phyloP scores from a whole-genome alignment of 2,888 invertebrate genomes.

The Bursaphelenchus okinawaensis region DNA sequence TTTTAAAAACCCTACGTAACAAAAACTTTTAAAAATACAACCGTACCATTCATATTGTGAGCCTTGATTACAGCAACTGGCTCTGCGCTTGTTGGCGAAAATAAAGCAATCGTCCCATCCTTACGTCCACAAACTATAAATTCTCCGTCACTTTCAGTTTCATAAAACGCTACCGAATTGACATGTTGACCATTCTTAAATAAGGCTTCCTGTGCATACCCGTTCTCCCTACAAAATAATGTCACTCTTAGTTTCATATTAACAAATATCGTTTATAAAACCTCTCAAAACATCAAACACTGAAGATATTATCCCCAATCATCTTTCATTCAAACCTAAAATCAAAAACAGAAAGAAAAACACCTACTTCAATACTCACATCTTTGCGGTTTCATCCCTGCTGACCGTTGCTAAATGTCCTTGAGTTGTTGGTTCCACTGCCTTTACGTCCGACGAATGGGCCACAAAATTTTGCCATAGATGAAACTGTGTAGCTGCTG shows the following conservation, averaged over 20 bases:
- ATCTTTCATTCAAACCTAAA: too few relatives aligned
- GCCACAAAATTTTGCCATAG: constrained; percentile 30
- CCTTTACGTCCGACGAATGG: constrained; percentile 31
- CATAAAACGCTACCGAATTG: constrained; percentile 38
- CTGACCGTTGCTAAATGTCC: constrained; percentile 38
- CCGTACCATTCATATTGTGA: constrained; percentile 19
- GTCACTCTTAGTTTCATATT: too few relatives aligned
- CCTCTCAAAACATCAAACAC: too few relatives aligned
- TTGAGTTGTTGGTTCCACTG: constrained; percentile 22
- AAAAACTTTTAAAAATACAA: too few relatives aligned
- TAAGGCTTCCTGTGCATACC: neutral
- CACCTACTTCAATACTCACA: constrained; percentile 34
- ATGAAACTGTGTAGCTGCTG: constrained; percentile 9
- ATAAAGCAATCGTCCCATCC: constrained; percentile 43
- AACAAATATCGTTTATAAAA: too few relatives aligned
- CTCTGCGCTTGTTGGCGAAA: constrained; percentile 13
- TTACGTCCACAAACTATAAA: constrained; percentile 35
- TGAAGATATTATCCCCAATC: too few relatives aligned
- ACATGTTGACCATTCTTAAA: constrained; percentile 29
- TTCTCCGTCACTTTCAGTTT: constrained; percentile 17
- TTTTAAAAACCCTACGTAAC: too few relatives aligned
- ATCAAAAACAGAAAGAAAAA: neutral
- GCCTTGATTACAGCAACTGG: constrained; percentile 12
- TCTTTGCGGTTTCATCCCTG: constrained; percentile 37
- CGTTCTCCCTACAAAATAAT: constrained; percentile 9